Evolutionary conservation across 1,140 invertebrate genomes (phyloP).

Genomic region (Drosophila truncata): DNA sequence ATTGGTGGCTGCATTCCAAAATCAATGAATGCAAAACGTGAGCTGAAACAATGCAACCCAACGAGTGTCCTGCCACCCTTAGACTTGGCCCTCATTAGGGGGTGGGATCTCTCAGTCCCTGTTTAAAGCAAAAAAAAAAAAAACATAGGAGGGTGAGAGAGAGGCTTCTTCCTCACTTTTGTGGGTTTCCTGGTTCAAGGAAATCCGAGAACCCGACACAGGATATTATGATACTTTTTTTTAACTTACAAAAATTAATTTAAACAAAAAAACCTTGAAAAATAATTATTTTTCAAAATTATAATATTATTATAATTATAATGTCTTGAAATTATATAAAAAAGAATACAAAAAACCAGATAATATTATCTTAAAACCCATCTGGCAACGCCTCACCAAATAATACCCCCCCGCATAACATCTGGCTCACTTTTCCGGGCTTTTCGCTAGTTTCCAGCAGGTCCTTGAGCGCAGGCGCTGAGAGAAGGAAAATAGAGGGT

Average conservation of each 20-base stretch:
- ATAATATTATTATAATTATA: no score
- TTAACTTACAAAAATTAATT: background rate
- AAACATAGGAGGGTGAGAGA: background rate
- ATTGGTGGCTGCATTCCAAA: constrained; percentile 1
- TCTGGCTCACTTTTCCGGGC: constrained; percentile 37
- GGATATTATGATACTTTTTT: background rate
- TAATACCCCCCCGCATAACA: constrained; percentile 1
- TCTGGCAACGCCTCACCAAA: constrained; percentile 18
- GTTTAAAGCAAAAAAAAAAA: background rate
- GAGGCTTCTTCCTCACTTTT: background rate
- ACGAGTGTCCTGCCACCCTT: constrained; percentile 19
- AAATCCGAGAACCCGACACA: background rate
- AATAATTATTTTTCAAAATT: background rate
- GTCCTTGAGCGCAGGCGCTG: constrained; percentile 19
- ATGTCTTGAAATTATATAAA: background rate
- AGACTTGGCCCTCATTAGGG: constrained; percentile 5
- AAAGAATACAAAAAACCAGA: no score
- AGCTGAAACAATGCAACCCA: constrained; percentile 31
- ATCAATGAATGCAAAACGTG: constrained; percentile 30
- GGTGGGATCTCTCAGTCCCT: constrained; percentile 15
- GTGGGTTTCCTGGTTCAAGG: background rate
- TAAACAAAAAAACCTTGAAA: background rate
- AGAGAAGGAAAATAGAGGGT: constrained; percentile 38
- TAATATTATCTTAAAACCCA: background rate
- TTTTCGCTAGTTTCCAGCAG: constrained; percentile 35